Evolutionary conservation across 2,888 invertebrate species (phyloP), one percentile per base, ranked within the genome.

Genomic region (Chorisops tibialis): DNA sequence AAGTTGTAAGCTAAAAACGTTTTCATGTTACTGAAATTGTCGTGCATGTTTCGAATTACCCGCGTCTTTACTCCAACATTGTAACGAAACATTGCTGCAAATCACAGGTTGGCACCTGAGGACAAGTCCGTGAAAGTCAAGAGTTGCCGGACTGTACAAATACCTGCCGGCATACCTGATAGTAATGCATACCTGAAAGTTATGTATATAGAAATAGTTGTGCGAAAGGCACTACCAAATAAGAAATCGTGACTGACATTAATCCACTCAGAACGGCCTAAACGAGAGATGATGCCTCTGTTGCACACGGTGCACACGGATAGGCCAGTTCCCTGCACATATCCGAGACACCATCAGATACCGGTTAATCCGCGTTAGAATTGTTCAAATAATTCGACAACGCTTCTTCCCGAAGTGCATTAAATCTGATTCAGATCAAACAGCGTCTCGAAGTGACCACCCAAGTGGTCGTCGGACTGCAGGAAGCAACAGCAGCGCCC

Each of bases 241-340:
- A 56, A 45, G 45, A 56, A 56, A 56, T 56, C 56, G 56, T 56
- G 56, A 56, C 56, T 56, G 43, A 54, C 54, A 35, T 24, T 54
- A n/a, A 54, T 54, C 37, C 24, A 37, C n/a, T n/a, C n/a, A n/a
- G n/a, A n/a, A n/a, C 30, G 30, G 30, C 9, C 30, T 30, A 30
- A 30, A 30, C 30, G 30, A 30, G 30, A 30, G 30, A 30, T n/a
- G n/a, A n/a, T 30, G 30, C 30, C 30, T 7, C 30, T 30, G 30
- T 30, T 30, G 30, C n/a, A 9, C 30, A 30, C 5, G 9, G 30
- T 30, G 30, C 7, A 30, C 30, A 30, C 30, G n/a, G n/a, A n/a
- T n/a, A n/a, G n/a, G n/a, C n/a, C n/a, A n/a, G n/a, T n/a, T n/a
- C n/a, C n/a, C n/a, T n/a, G n/a, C 30, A 30, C 30, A 30, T 7